Conservation (phyloP, 1,140 invertebrate genomes). For the Tetragnatha versicolor region DNA sequence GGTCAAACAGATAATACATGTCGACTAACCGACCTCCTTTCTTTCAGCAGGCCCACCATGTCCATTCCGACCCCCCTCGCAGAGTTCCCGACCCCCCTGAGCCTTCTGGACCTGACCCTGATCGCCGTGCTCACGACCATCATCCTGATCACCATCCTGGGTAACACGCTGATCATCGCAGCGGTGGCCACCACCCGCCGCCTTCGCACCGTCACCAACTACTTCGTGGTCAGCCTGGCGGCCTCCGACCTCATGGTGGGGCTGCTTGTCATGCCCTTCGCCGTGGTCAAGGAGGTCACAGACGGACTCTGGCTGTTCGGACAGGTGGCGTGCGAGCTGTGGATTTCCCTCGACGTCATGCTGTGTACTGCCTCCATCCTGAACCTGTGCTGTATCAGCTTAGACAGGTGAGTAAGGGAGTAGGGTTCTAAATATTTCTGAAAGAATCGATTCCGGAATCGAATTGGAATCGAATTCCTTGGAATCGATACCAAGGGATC, state of each 20-base stretch:
- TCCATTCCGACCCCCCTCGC: conserved; percentile 73
- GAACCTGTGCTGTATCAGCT: conserved; percentile 93
- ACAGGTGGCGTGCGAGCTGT: conserved; percentile 94
- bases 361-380: conserved; percentile 95
- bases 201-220: conserved; percentile 75
- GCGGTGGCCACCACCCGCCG: conserved; percentile 62
- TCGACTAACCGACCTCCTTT: too few relatives aligned
- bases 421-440: too few relatives aligned
- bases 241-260: conserved; percentile 67
- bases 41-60: conserved; percentile 21
- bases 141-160: conserved; percentile 59
- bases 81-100: conserved; percentile 90
- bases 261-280: conserved; percentile 67
- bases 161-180: conserved; percentile 67
- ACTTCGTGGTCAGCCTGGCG: conserved; percentile 67
- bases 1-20: too few relatives aligned
- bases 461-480: too few relatives aligned
- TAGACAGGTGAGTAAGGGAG: conserved; percentile 80
- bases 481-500: too few relatives aligned
- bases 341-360: conserved; percentile 96
- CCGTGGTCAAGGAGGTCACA: conserved; percentile 58
- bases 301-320: conserved; percentile 87
- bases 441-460: too few relatives aligned
- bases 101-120: conserved; percentile 68
- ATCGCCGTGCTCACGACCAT: conserved; percentile 59